Evolutionary conservation across 1,140 invertebrate species (phyloP).

Genomic region (Drosophila murphyi): DNA sequence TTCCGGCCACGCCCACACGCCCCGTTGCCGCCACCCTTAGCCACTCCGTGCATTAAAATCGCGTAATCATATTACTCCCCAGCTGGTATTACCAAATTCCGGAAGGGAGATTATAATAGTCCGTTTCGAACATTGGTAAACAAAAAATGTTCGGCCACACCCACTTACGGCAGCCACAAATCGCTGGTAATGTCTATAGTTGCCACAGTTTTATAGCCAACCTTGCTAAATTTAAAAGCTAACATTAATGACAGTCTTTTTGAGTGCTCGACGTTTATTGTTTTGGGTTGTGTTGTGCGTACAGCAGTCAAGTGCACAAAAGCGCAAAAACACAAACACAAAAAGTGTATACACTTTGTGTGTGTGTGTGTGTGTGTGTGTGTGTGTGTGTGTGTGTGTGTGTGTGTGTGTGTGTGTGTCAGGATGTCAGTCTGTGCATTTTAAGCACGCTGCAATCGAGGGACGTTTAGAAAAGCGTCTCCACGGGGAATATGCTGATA

Average conservation of each 20-base stretch:
- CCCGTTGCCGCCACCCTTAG: no score
- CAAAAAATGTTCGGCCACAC: no score
- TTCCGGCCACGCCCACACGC: no score
- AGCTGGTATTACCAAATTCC: no score
- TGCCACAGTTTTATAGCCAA: no score
- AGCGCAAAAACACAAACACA: constrained; percentile 30
- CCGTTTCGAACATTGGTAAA: no score
- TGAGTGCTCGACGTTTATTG: neutral
- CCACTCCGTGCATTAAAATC: no score
- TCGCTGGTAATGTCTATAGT: no score
- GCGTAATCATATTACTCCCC: no score
- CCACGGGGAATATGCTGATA: neutral
- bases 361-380: neutral
- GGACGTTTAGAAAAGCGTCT: neutral
- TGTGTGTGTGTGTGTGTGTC: neutral
- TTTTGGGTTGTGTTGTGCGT: constrained; percentile 20
- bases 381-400: neutral
- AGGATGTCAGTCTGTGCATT: neutral
- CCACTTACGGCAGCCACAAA: no score
- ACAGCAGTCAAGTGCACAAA: constrained; percentile 64
- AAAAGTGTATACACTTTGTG: neutral
- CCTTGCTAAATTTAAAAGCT: no score
- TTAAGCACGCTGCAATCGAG: constrained; percentile 2
- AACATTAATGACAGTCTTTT: neutral
- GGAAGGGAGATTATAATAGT: no score